phyloP scores from a whole-genome alignment of 2,797 vertebrate genomes.

The Acrocephalus scirpaceus region DNA sequence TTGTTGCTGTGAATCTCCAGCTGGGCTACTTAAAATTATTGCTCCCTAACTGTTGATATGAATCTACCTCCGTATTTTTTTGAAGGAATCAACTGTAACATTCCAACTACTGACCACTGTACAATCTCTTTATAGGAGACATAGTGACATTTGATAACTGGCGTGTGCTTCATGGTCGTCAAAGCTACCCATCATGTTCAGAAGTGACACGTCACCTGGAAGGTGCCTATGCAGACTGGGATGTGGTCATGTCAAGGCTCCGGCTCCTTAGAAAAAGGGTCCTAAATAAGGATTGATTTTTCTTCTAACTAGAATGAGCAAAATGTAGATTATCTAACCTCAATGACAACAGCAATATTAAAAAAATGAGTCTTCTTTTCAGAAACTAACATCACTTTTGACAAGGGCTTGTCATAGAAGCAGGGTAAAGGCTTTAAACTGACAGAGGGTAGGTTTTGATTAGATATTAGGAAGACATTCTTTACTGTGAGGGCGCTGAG shows the following conservation, averaged over 20 bases:
- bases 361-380: neutral
- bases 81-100: neutral
- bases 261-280: slow-evolving; percentile 79
- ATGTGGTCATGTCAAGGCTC: slow-evolving; percentile 92
- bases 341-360: neutral
- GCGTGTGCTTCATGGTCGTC: slow-evolving; percentile 89
- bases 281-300: slow-evolving; percentile 54
- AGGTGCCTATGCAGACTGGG: slow-evolving; percentile 94
- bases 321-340: neutral
- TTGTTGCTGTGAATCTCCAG: neutral
- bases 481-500: neutral
- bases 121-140: slow-evolving; percentile 78
- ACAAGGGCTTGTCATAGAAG: neutral
- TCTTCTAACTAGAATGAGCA: neutral
- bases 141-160: slow-evolving; percentile 94
- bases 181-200: slow-evolving; percentile 72
- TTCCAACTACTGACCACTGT: neutral
- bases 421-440: neutral
- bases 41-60: neutral
- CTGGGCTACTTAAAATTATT: neutral
- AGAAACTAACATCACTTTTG: neutral
- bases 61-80: neutral
- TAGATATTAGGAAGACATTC: neutral
- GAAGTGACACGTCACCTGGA: slow-evolving; percentile 84
- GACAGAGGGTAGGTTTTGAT: neutral